Evolutionary conservation across 2,113 vertebrate genomes (phyloP).

Genomic region (Ctenomys sociabilis): DNA sequence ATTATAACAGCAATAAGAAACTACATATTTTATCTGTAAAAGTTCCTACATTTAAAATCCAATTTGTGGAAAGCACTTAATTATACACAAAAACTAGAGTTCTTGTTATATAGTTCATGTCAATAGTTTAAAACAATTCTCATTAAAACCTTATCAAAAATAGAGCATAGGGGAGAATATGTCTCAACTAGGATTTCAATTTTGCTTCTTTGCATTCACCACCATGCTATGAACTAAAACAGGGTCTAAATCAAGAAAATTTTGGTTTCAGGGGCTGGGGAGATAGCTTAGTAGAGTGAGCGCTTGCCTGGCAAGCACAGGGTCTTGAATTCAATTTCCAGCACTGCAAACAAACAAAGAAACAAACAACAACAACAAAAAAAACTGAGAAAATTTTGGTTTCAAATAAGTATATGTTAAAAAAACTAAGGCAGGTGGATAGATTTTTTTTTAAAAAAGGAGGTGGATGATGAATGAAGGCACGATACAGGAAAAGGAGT

Average conservation of each 20-base stretch:
- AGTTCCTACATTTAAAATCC: background rate
- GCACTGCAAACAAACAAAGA: too few relatives aligned
- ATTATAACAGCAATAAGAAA: background rate
- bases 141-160: constrained; percentile 31
- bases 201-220: constrained; percentile 4
- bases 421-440: too few relatives aligned
- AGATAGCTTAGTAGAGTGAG: too few relatives aligned
- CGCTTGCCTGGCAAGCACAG: too few relatives aligned
- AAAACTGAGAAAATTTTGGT: background rate
- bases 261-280: too few relatives aligned
- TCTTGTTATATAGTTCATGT: too few relatives aligned
- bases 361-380: too few relatives aligned
- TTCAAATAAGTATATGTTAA: background rate
- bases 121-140: background rate
- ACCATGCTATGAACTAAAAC: background rate
- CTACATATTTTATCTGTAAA: background rate
- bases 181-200: background rate
- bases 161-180: background rate
- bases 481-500: too few relatives aligned
- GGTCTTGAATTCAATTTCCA: too few relatives aligned
- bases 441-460: too few relatives aligned
- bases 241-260: background rate
- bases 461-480: too few relatives aligned
- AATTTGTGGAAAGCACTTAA: constrained; percentile 20
- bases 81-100: too few relatives aligned